Evolutionary conservation across 2,797 vertebrate genomes (phyloP).

Genomic region (Mycteria americana): DNA sequence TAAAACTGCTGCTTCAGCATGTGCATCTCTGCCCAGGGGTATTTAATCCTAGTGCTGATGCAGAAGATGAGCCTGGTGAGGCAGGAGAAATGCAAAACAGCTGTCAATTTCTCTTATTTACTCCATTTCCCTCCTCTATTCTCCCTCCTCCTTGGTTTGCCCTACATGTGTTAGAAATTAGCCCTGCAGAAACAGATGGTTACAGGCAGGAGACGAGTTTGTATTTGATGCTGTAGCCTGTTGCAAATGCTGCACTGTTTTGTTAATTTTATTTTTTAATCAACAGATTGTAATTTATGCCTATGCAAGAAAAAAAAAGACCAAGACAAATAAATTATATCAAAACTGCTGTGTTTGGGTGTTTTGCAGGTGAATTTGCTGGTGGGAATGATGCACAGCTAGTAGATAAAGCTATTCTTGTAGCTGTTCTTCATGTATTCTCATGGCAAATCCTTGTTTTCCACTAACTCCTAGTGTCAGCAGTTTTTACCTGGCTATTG

Average conservation of each 20-base stretch:
- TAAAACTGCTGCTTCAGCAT: background rate
- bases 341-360: background rate
- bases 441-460: background rate
- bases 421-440: background rate
- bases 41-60: background rate
- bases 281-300: slow-evolving; percentile 77
- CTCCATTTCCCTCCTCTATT: background rate
- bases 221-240: slow-evolving; percentile 53
- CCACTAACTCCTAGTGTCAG: background rate
- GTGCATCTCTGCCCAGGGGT: background rate
- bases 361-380: background rate
- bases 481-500: background rate
- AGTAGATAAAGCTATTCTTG: background rate
- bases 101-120: background rate
- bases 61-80: background rate
- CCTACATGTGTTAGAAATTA: background rate
- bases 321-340: slow-evolving; percentile 64
- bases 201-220: background rate
- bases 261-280: slow-evolving; percentile 69
- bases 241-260: slow-evolving; percentile 77
- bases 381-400: background rate
- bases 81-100: background rate
- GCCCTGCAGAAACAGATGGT: slow-evolving; percentile 25
- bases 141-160: background rate
- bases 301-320: slow-evolving; percentile 76